Base-by-base conservation (phyloP, 2,113 vertebrate genomes). In the Neoarius graeffei region DNA sequence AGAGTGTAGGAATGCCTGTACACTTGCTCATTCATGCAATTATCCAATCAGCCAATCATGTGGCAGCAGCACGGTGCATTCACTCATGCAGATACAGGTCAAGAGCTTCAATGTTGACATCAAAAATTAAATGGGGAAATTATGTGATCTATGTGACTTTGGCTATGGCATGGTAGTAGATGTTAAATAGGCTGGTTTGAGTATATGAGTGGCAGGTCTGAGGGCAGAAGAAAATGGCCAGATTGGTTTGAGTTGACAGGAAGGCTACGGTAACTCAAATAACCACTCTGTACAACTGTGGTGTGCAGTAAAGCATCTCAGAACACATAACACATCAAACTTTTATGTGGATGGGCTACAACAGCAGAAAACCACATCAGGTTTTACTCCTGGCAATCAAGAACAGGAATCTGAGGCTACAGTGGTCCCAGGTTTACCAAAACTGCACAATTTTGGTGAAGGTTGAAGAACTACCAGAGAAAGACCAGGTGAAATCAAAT, bases 11-110 rank as follows among this genome's bases (percentile, higher is more conserved):
- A 74, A 42, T 8, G 23, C 19, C 71, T 74, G 71, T 20, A 74
- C 3, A 20, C 35, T 19, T 48, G 71, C 17, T 19, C 19, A 74
- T 74, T 74, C 71, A 42, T 20, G 17, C 71, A 74, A 48, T 73
- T 74, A 74, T 74, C 71, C 35, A 71, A 35, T 30, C n/a, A 73
- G 69, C 15, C 69, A 73, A 73, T 74, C 71, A 74, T 17, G 67
- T 30, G 35, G 71, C 30, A 48, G 71, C 35, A 74, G 23, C 71
- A 73, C 35, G 7, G 8, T 42, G 17, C 17, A 73, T 73, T 42
- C 30, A 48, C 10, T 74, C 35, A 74, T 20, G 17, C 69, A 71
- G 6, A 35, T 71, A 13, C 10, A 5, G 66, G n/a, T 27, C 11
- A 67, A 67, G n/a, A 67, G 66, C 27, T n/a, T 67, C n/a, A 14